Evolutionary conservation across 2,797 vertebrate genomes (phyloP), one percentile per base, ranked within the genome.

Genomic region (Cyprinodon diabolis): DNA sequence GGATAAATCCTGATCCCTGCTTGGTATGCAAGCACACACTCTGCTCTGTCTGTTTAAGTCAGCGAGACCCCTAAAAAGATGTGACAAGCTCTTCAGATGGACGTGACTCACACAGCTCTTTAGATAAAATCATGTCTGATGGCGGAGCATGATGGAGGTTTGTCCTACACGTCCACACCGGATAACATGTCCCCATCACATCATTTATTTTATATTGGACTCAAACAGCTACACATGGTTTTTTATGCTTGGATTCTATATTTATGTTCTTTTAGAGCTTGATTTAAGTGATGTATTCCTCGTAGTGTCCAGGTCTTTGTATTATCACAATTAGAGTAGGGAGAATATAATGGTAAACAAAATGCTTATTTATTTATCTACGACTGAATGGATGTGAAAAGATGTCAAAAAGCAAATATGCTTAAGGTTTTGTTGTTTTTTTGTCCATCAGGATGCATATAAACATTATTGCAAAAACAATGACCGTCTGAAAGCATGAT

Each of bases 81-180:
- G 66, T 70, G 82, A 84, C 74, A 76, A 54, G 66, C 21, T 43
- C 62, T 40, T 65, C 40, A 45, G 58, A 65, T 30, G 68, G 60
- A 78, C 23, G 76, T 69, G 78, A 68, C 69, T 25, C 54, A 52
- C 21, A 66, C 14, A 58, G 71, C 70, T 66, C 54, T 57, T 69
- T 30, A 67, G 74, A 81, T 76, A 60, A 79, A 79, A 72, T 70
- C 74, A 37, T 48, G 77, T 72, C 71, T 71, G 55, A 75, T 23
- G 72, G 68, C 72, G 47, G 76, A 68, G 45, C 58, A 81, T 48
- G 52, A 68, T 0, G 6, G 6, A 48, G 56, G 7, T 72, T 65
- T 21, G 63, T 54, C 70, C 81, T 45, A 7, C 19, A 62, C 37
- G 63, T 30, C 14, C 57, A 60, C 66, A 56, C 58, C 72, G 8